phyloP scores from a whole-genome alignment of 2,113 vertebrate genomes.

The Micromys minutus region DNA sequence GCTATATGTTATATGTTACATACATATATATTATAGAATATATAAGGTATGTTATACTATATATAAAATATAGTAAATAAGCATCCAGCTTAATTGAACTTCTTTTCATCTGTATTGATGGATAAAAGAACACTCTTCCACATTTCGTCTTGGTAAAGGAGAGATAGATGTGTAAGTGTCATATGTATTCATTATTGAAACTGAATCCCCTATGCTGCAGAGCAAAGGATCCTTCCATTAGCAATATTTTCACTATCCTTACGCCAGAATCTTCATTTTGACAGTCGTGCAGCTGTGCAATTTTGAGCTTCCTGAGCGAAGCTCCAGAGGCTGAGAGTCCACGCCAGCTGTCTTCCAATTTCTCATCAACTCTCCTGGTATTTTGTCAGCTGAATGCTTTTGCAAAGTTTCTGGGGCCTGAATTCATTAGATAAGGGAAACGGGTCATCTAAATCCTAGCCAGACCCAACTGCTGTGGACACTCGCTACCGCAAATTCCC shows the following conservation, averaged over 20 bases:
- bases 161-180: constrained; percentile 47
- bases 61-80: neutral
- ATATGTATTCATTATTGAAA: constrained; percentile 51
- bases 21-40: too few relatives aligned
- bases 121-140: constrained; percentile 18
- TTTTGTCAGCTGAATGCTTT: constrained; percentile 76
- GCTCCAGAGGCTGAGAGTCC: constrained; percentile 46
- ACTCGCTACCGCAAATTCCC: constrained; percentile 63
- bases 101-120: constrained; percentile 29
- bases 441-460: constrained; percentile 69
- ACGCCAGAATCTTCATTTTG: constrained; percentile 46
- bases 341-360: constrained; percentile 71
- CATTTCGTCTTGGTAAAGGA: constrained; percentile 46
- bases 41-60: too few relatives aligned
- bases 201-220: neutral
- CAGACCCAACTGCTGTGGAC: constrained; percentile 60
- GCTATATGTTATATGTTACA: too few relatives aligned
- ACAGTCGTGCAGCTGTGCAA: constrained; percentile 63
- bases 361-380: constrained; percentile 69
- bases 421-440: constrained; percentile 81
- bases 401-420: constrained; percentile 73
- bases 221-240: constrained; percentile 52
- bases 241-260: constrained; percentile 72
- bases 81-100: constrained; percentile 46
- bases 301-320: constrained; percentile 65